Evolutionary conservation across 2,888 invertebrate genomes (phyloP), one percentile per base, ranked within the genome.

Genomic region (Xestia rhomboidea): DNA sequence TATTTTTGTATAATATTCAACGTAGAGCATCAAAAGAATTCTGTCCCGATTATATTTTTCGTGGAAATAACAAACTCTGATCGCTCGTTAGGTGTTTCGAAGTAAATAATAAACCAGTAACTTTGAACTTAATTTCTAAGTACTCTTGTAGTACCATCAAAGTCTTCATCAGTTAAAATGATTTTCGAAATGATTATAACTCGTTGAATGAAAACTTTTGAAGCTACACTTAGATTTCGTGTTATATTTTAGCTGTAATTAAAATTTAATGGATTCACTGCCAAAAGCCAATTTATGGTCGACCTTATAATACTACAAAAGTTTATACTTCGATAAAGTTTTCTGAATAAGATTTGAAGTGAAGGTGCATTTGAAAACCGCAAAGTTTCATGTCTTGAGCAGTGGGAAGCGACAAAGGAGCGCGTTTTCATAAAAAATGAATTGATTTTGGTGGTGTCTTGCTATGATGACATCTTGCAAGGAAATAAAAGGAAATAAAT

Each of bases 161-260:
- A 77, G 62, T 78, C 68, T 78, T 78, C 77, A 57, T 67, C 71
- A 74, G 49, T 30, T 63, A 63, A 38, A 73, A 72, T 72, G 60
- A 76, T 82, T 79, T 73, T 72, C 54, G 66, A 76, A 73, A 87
- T 82, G 51, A 70, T 70, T 79, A 27, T 72, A 79, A 66, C 77
- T 76, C 75, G 27, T 64, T 85, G 64, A 87, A 86, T 75, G 66
- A 62, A 73, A 87, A 87, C 71, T 85, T 85, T 77, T 41, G 60
- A 64, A 76, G 73, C 71, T 78, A 57, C 60, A 68, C 63, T 79
- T 77, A 79, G 54, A 76, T 69, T 68, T 74, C 57, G 51, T 64
- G 71, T 73, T 62, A 79, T 76, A 85, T 74, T 79, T 82, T 72
- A 69, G 79, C 27, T 67, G 38, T 73, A 72, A 78, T 85, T 74